Evolutionary conservation across 2,113 vertebrate genomes (phyloP).

Genomic region (Podarcis muralis): DNA sequence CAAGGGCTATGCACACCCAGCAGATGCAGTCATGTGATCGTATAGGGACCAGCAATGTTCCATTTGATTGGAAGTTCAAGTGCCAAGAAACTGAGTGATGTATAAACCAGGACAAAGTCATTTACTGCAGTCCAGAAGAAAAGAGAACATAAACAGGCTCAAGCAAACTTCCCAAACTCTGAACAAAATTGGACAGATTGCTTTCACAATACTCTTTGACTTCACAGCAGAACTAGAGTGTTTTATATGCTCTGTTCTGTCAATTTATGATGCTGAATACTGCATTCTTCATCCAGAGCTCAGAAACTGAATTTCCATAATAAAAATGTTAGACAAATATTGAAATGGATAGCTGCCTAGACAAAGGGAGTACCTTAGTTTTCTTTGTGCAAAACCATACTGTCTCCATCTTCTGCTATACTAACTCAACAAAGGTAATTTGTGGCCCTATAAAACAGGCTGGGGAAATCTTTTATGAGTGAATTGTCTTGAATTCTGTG

Average conservation of each 20-base stretch:
- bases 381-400: background rate
- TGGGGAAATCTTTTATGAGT: background rate
- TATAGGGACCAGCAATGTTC: background rate
- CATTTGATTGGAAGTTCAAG: background rate
- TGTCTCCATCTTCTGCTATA: background rate
- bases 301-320: background rate
- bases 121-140: background rate
- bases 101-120: background rate
- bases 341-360: slow-evolving; percentile 1
- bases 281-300: background rate
- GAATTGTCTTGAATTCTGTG: background rate
- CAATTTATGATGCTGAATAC: background rate
- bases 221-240: background rate
- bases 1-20: background rate
- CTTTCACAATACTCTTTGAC: background rate
- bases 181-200: background rate
- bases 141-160: background rate
- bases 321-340: background rate
- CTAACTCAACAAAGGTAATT: background rate
- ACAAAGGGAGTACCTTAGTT: background rate
- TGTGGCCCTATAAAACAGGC: slow-evolving; percentile 9
- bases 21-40: background rate
- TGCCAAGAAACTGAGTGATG: background rate
- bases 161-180: background rate
- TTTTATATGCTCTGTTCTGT: background rate